These are phyloP conservation scores for Karalla daura DNA, from an alignment of 2,797 vertebrate genomes.

Conservation along the genomic window DNA sequence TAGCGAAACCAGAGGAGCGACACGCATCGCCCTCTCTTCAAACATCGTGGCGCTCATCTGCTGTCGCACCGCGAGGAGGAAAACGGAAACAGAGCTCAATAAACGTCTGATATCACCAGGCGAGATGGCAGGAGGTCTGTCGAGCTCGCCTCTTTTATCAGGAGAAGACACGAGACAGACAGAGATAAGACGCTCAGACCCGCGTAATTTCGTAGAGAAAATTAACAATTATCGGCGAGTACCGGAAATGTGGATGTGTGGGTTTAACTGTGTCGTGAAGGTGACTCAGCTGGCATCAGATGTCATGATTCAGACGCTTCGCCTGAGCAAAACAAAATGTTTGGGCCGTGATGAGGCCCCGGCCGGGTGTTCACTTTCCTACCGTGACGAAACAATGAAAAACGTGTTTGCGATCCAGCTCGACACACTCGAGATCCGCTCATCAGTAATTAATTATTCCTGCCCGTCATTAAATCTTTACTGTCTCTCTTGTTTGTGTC, in stretches of 20 bases:
- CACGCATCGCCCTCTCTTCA: constrained; percentile 56
- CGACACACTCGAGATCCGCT: constrained; percentile 3
- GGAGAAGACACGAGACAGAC: not conserved
- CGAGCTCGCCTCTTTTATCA: not conserved
- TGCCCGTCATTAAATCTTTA: not conserved
- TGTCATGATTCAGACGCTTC: constrained; percentile 21
- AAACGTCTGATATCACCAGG: not conserved
- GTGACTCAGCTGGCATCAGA: not conserved
- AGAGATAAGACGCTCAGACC: not conserved
- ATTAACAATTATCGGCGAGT: not conserved
- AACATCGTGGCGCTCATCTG: constrained; percentile 38
- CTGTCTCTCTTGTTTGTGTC: constrained; percentile 11
- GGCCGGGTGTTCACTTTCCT: constrained; percentile 3
- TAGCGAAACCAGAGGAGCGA: constrained; percentile 17
- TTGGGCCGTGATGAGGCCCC: not conserved
- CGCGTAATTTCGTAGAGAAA: not conserved
- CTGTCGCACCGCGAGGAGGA: constrained; percentile 10
- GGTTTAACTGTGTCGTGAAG: not conserved
- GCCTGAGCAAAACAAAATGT: not conserved
- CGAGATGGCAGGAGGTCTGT: not conserved
- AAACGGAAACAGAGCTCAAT: not conserved
- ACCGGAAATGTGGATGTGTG: not conserved
- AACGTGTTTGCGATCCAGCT: not conserved
- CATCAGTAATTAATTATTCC: not conserved
- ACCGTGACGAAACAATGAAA: not conserved